Base-by-base conservation (phyloP, 2,888 invertebrate genomes). In the Clitarchus hookeri region DNA sequence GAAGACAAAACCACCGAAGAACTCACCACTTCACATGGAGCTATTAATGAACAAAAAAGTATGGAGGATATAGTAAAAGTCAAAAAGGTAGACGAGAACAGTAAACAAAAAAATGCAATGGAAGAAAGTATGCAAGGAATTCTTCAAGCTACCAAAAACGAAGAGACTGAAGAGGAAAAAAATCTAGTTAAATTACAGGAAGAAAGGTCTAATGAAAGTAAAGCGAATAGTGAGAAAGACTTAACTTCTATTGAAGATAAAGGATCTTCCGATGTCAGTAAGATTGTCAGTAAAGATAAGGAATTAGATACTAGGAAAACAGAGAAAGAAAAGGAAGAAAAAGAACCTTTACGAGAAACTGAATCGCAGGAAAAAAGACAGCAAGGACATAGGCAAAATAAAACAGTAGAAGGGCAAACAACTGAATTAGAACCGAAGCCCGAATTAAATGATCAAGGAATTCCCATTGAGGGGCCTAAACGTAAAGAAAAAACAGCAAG, bases 211-310 rank as follows among this genome's bases (percentile, higher is more conserved):
- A 8, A 8, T 8, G 19, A 53, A 19, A 53, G 36, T 53, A 84
- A 16, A 23, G n/a, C 11, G 65, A 23, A 19, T 53, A n/a, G 16
- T 23, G 65, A 65, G n/a, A 23, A 65, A 1, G 16, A 12, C 1
- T 0, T 23, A 8, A 23, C 8, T 23, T 1, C 8, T 1, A 65
- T 23, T n/a, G n/a, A 23, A 65, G 19, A 84, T 1, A 48, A 84
- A 0, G 44, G 8, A 84, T 36, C 6, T 19, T 19, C 84, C 6
- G 25, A 84, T n/a, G 23, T 44, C 19, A 84, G 23, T 19, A 82
- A 85, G 83, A 25, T 27, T 80, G 84, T 53, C 53, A 85, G 83
- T 78, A 48, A 78, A n/a, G 48, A 78, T 13, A 78, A 84, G 83
- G 27, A 85, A 87, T 16, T 53, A 36, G 36, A 36, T 36, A 36